These are phyloP conservation scores for Chionomys nivalis DNA, from an alignment of 2,113 vertebrate species.

Conservation along the genomic window DNA sequence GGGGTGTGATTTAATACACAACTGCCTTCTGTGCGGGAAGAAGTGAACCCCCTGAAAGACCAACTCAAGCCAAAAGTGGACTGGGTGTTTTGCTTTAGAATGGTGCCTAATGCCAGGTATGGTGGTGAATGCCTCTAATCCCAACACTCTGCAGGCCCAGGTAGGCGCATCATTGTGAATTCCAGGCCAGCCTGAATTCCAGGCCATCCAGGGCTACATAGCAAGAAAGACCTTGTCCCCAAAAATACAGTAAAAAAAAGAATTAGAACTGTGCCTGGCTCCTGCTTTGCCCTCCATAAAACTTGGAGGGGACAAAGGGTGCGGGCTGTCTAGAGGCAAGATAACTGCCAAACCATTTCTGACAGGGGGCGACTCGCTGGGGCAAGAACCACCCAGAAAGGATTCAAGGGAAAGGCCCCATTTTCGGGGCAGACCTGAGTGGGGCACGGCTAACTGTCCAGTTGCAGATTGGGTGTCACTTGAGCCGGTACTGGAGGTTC, in stretches of 20 bases:
- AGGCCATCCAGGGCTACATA: background rate
- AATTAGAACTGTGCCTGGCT: background rate
- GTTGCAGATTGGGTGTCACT: accelerated
- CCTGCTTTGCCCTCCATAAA: background rate
- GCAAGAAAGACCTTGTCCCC: background rate
- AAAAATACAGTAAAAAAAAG: background rate
- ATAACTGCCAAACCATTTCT: background rate
- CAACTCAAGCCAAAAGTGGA: background rate
- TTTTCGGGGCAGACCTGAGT: background rate
- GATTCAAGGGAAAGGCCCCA: no score
- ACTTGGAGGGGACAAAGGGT: no score
- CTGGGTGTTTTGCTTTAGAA: background rate
- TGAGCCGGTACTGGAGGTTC: background rate
- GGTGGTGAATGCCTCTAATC: background rate
- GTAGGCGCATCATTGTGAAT: background rate
- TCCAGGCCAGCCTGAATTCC: background rate
- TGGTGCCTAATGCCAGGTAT: background rate
- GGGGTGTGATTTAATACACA: background rate
- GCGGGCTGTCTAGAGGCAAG: background rate
- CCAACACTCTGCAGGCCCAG: background rate
- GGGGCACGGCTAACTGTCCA: background rate
- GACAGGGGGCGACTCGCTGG: background rate
- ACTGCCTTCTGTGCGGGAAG: background rate
- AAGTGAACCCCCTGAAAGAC: background rate
- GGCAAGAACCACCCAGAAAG: background rate